These are phyloP conservation scores for Acrossocheilus wenchowensis DNA, from an alignment of 2,797 vertebrate species.

Conservation along the genomic window DNA sequence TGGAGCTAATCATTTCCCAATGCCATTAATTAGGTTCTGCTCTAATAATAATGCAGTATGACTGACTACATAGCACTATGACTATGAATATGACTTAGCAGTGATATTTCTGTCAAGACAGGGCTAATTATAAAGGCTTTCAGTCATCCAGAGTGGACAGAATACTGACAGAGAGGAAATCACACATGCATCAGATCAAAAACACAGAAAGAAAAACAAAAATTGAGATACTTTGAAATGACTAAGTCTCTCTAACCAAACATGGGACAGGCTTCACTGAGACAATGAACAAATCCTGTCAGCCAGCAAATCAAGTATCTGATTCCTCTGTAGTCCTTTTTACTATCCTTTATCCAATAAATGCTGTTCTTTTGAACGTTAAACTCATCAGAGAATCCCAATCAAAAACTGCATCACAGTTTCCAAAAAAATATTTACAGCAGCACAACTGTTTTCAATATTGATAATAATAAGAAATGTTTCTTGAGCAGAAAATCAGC, in stretches of 20 bases:
- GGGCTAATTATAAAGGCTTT: slow-evolving; percentile 11
- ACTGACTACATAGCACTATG: not conserved
- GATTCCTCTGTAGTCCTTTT: not conserved
- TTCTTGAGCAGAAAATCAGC: not conserved
- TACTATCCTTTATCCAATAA: not conserved
- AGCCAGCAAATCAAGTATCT: not conserved
- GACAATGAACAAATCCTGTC: not conserved
- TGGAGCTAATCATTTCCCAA: not conserved
- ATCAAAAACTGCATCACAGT: not conserved
- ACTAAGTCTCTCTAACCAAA: not conserved
- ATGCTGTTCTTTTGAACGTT: not conserved
- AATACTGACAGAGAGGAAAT: slow-evolving; percentile 3
- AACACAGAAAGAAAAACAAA: not conserved
- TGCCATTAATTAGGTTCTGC: slow-evolving; percentile 26
- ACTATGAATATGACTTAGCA: slow-evolving; percentile 23
- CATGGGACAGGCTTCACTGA: not conserved
- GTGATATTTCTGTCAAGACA: slow-evolving; percentile 16
- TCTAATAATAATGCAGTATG: slow-evolving; percentile 26
- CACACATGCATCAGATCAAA: not conserved
- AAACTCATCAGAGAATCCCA: not conserved
- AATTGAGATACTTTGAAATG: not conserved
- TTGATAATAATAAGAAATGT: not conserved
- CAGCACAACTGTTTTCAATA: not conserved
- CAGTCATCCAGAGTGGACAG: not conserved
- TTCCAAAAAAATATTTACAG: too few relatives aligned